Conservation (phyloP, 2,797 vertebrate genomes). For the Micropoecilia bifurca region DNA sequence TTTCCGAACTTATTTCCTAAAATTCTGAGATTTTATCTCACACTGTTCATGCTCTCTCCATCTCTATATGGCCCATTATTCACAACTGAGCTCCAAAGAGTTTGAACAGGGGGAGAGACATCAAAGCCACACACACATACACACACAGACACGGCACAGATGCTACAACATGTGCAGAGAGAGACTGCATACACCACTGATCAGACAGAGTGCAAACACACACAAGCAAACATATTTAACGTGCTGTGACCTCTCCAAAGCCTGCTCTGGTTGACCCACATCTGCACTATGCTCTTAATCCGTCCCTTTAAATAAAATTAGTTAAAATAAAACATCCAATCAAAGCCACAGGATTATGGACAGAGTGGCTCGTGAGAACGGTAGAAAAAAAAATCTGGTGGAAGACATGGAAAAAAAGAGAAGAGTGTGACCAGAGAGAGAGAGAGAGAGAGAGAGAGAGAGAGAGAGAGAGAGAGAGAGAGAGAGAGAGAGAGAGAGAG, state of each 20-base stretch:
- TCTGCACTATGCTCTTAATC: constrained; percentile 58
- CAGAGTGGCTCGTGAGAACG: constrained; percentile 48
- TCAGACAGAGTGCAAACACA: constrained; percentile 50
- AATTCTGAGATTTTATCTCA: constrained; percentile 65
- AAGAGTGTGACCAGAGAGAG: constrained; percentile 34
- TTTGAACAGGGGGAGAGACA: constrained; percentile 14
- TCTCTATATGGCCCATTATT: constrained; percentile 66
- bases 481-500: not conserved
- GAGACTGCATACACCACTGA: constrained; percentile 44
- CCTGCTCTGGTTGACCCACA: constrained; percentile 67
- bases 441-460: not conserved
- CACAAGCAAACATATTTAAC: constrained; percentile 34
- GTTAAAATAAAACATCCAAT: constrained; percentile 39
- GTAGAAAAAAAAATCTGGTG: constrained; percentile 41
- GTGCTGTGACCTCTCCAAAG: constrained; percentile 56
- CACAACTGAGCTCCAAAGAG: constrained; percentile 55
- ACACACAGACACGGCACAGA: constrained; percentile 63
- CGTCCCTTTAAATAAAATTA: constrained; percentile 62
- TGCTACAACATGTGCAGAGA: constrained; percentile 55
- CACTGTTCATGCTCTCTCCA: constrained; percentile 14
- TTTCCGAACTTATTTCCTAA: constrained; percentile 45
- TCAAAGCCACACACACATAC: constrained; percentile 43
- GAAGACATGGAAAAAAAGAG: constrained; percentile 24
- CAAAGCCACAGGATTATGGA: constrained; percentile 56
- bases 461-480: constrained; percentile 21